Percentiles rank a stretch among this genome's conserved stretches.
phyloP scores from a whole-genome alignment of 2,797 vertebrate genomes.

The Sarcophilus harrisii region DNA sequence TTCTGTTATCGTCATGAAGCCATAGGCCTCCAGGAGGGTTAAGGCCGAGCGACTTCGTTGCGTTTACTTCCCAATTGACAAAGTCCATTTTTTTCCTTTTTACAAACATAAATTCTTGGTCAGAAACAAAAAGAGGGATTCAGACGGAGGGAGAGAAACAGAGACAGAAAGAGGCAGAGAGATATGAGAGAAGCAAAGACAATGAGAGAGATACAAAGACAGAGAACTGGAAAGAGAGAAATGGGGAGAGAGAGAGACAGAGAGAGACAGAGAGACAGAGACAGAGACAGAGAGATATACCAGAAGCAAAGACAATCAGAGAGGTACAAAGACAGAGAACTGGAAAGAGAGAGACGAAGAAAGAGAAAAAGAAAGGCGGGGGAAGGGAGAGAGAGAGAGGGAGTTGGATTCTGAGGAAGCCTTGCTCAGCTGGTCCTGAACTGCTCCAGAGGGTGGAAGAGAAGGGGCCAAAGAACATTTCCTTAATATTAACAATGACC shows the following conservation, averaged over 20 bases:
- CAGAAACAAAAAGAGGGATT: constrained; percentile 69
- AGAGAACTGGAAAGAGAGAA: too few species aligned
- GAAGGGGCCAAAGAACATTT: fast-evolving
- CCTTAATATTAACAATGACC: neutral
- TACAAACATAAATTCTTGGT: constrained; percentile 81
- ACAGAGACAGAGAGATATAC: too few species aligned
- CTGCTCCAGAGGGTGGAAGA: neutral
- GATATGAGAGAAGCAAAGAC: too few species aligned
- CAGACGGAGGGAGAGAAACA: too few species aligned
- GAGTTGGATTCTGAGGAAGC: neutral
- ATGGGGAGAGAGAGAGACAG: neutral
- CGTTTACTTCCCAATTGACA: constrained; percentile 82
- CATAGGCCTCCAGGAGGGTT: constrained; percentile 66
- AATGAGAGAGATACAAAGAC: too few species aligned
- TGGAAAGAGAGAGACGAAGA: neutral
- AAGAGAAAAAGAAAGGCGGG: neutral
- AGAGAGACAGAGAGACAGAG: neutral
- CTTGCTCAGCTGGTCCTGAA: neutral
- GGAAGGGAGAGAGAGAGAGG: too few species aligned
- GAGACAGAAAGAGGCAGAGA: too few species aligned
- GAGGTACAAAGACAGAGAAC: too few species aligned
- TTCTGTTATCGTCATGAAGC: neutral
- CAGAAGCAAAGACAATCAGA: too few species aligned
- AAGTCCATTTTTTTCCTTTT: constrained; percentile 81
- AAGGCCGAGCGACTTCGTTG: constrained; percentile 75